Conservation (phyloP, 2,888 invertebrate species). For the Drosophila robusta region DNA sequence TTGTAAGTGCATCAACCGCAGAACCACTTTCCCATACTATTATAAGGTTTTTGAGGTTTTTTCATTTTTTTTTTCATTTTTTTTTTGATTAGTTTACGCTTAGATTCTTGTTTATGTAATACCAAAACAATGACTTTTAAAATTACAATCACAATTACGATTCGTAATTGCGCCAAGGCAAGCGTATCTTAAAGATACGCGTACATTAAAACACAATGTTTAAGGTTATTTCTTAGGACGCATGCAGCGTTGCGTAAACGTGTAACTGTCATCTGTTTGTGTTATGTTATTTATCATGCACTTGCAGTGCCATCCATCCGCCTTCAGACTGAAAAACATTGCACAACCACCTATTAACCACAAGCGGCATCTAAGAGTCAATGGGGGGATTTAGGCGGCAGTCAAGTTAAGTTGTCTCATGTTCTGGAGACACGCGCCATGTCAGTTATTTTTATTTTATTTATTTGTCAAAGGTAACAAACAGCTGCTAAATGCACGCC, state of each 20-base stretch:
- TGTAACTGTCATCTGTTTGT: slow-evolving; percentile 26
- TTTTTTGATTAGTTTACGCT: slow-evolving; percentile 40
- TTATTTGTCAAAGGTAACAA: too few relatives aligned
- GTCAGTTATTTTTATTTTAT: too few relatives aligned
- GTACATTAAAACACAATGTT: slow-evolving; percentile 43
- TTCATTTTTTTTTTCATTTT: not conserved
- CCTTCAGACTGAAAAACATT: slow-evolving; percentile 1
- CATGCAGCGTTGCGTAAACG: slow-evolving; percentile 58
- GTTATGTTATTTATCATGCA: slow-evolving; percentile 33
- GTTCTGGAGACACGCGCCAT: too few relatives aligned
- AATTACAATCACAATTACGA: slow-evolving; percentile 33
- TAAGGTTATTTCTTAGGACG: slow-evolving; percentile 5
- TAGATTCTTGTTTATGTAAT: slow-evolving; percentile 30
- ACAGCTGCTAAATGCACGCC: too few relatives aligned
- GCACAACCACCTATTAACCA: slow-evolving; percentile 20
- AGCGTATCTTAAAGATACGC: slow-evolving; percentile 69
- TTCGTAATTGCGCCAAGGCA: slow-evolving; percentile 62
- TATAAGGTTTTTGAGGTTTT: not conserved
- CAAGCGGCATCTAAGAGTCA: too few relatives aligned
- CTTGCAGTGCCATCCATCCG: slow-evolving; percentile 22
- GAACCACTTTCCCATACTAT: slow-evolving; percentile 22
- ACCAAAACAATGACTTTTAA: slow-evolving; percentile 11
- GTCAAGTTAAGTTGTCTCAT: too few relatives aligned
- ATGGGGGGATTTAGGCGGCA: too few relatives aligned
- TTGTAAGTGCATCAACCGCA: slow-evolving; percentile 50